Evolutionary conservation across 2,888 invertebrate genomes (phyloP), one percentile per base, ranked within the genome.

Genomic region (Doris montereyensis): DNA sequence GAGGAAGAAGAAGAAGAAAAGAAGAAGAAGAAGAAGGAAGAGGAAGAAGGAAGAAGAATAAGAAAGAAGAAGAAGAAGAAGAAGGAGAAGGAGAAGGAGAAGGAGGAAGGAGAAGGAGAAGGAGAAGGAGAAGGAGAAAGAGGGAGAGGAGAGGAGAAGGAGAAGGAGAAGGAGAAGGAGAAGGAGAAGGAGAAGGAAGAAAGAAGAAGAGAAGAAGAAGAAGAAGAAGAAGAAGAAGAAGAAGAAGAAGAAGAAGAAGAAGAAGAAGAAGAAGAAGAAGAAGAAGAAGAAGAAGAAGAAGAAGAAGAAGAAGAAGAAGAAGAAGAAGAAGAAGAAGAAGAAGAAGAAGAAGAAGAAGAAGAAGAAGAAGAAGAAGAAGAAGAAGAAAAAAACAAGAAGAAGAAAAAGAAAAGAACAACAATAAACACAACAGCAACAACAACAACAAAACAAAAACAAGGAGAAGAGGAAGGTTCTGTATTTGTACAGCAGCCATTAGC

Each of bases 161-260:
- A 65, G 26, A 24, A 24, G 26, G 30, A 24, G 10, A 65, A 65
- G 26, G 17, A 10, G 26, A 65, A 17, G 17, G 4, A 24, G 30
- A 24, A 24, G 30, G 26, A 24, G 30, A 24, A 65, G 26, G 17
- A 65, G 30, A 30, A 65, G 30, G 26, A 24, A 24, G 30, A 24
- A n/a, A 65, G n/a, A 24, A 24, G n/a, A 24, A 65, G 26, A 24
- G n/a, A 65, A n/a, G n/a, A 65, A 24, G 26, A 65, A 24, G n/a
- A 24, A 17, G 30, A 24, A n/a, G n/a, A 24, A 24, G 65, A 17
- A 65, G n/a, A 17, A 65, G n/a, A 24, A n/a, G 26, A 10, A 65
- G 26, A 30, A 65, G n/a, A 65, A 24, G 26, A 65, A 65, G 26
- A 65, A 65, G 65, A 65, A 65, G 26, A 65, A 24, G 26, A 67